Percentiles rank a stretch among this genome's conserved stretches.
Evolutionary conservation across 2,888 invertebrate species (phyloP).

Genomic region (Nomada goodeniana): DNA sequence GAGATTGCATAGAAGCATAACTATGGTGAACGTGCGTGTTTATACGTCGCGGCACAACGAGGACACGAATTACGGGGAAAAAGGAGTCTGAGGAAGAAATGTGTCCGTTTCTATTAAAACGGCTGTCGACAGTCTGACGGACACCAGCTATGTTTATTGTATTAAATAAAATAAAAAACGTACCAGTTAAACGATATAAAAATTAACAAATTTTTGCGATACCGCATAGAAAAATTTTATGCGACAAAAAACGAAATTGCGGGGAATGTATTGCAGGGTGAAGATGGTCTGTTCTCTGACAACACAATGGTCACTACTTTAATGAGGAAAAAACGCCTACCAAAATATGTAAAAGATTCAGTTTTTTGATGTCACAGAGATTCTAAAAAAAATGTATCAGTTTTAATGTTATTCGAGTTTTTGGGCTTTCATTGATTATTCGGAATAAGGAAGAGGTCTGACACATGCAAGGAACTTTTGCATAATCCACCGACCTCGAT

Average conservation of each 20-base stretch:
- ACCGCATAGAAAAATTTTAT: slow-evolving; percentile 6
- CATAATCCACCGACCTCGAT: slow-evolving; percentile 49
- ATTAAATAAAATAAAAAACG: neutral
- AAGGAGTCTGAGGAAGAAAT: slow-evolving; percentile 55
- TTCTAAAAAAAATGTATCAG: too few species aligned
- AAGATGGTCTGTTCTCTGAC: too few species aligned
- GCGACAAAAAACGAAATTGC: neutral
- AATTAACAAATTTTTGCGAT: neutral
- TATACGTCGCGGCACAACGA: slow-evolving; percentile 73
- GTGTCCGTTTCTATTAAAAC: slow-evolving; percentile 40
- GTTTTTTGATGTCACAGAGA: neutral
- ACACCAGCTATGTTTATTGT: neutral
- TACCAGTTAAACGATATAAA: neutral
- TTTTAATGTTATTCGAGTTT: too few species aligned
- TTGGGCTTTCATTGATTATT: neutral
- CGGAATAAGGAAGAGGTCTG: neutral
- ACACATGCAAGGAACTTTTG: slow-evolving; percentile 30
- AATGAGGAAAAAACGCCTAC: too few species aligned
- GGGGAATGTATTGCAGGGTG: too few species aligned
- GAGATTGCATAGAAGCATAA: slow-evolving; percentile 79
- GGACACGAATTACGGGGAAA: slow-evolving; percentile 69
- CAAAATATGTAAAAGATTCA: too few species aligned
- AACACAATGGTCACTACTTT: too few species aligned
- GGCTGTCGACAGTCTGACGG: neutral
- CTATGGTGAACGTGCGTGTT: slow-evolving; percentile 74